Evolutionary conservation across 2,113 vertebrate species (phyloP), one percentile per base, ranked within the genome.

Genomic region (Protobothrops flavoviridis): DNA sequence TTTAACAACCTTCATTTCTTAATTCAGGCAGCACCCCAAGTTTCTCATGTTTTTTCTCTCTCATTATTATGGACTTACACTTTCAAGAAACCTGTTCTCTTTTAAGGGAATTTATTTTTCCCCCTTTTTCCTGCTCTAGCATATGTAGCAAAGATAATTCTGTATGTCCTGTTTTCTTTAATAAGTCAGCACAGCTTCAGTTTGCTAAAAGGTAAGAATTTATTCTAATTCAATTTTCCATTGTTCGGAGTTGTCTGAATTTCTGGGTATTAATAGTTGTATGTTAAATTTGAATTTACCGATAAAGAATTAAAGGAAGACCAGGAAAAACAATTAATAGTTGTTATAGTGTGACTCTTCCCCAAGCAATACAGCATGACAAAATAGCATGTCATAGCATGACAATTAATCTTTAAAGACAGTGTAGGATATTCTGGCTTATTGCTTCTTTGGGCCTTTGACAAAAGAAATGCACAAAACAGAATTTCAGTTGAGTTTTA

Each of bases 201-300:
- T 98, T 97, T 97, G 98, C 98, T 93, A 98, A 98, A 98, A 97
- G 98, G 98, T 99, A 97, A 98, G 97, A 85, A n/a, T 39, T 52
- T 8, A 15, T 90, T 90, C 8, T n/a, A 20, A 59, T 96, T 91
- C 69, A 9, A 26, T 88, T 94, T 7, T 21, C 26, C 93, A 8
- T 59, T 92, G 20, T 7, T 39, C 3, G 5, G 86, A 56, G n/a
- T 43, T 21, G 10, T 21, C 20, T 52, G 17, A 39, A 20, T 88
- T 59, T 74, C 23, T 92, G n/a, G 23, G 7, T 55, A 52, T 88
- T 74, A 88, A 74, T 89, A 56, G 69, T 29, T 69, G 23, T 2
- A 50, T 50, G 48, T 50, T 50, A 50, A 50, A 50, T 50, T 50
- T 50, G 48, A 50, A 50, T 50, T 50, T 50, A 50, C 48, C 48